Conservation (phyloP, 2,888 invertebrate genomes). For the Branchipolynoe longqiensis region DNA sequence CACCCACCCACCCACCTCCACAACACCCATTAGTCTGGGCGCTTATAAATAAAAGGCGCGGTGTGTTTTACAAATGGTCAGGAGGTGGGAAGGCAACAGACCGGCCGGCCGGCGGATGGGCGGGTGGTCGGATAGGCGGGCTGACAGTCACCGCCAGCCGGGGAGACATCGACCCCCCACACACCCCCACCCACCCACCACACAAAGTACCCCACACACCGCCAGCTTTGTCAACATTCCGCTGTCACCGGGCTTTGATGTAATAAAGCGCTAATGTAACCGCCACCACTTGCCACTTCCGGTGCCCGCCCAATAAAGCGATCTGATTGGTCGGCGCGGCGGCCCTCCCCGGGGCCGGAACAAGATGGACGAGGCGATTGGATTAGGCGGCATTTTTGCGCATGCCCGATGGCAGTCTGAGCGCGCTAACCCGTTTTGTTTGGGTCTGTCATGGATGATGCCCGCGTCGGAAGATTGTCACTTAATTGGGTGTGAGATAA, state of each 20-base stretch:
- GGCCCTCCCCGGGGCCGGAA: not conserved
- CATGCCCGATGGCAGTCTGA: not conserved
- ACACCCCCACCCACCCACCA: not conserved
- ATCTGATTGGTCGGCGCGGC: slow-evolving; percentile 34
- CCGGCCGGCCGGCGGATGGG: too few species aligned
- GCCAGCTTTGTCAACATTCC: slow-evolving; percentile 18
- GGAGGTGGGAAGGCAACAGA: too few species aligned
- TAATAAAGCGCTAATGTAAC: slow-evolving; percentile 44
- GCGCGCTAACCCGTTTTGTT: slow-evolving; percentile 39
- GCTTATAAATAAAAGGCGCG: too few species aligned
- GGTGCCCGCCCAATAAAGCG: slow-evolving; percentile 37
- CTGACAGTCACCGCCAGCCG: too few species aligned
- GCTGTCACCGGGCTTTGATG: slow-evolving; percentile 26
- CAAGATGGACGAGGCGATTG: slow-evolving; percentile 29
- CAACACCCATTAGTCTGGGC: too few species aligned
- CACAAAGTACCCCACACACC: too few species aligned
- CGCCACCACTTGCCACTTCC: slow-evolving; percentile 45
- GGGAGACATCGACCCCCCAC: not conserved
- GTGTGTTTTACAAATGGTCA: too few species aligned
- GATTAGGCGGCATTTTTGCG: slow-evolving; percentile 5
- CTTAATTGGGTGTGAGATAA: slow-evolving; percentile 46
- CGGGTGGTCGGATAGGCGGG: too few species aligned
- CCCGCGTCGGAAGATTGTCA: slow-evolving; percentile 19
- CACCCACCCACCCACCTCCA: too few species aligned
- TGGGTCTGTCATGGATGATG: not conserved